Evolutionary conservation across 2,113 vertebrate species (phyloP), one percentile per base, ranked within the genome.

Genomic region (Pleuronectes platessa): DNA sequence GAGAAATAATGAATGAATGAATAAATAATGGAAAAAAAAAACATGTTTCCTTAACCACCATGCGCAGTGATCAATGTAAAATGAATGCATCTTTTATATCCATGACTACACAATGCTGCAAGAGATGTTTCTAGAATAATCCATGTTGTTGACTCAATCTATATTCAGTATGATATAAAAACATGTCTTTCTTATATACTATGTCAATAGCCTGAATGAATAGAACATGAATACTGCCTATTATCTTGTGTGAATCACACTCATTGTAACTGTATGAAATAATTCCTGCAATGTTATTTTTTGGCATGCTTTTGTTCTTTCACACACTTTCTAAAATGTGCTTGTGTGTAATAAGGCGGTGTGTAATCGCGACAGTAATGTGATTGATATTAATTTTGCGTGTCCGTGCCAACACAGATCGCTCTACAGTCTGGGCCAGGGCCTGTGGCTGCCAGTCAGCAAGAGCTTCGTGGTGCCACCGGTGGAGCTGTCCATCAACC

Each of bases 391-490:
- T 40, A 61, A 11, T 73, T 42, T 65, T 40, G 78, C 71, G 15
- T 77, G 74, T 67, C 77, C 26, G 75, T 82, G 88, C 89, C 89
- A 84, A 89, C 86, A 37, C 93, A 99, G 98, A 93, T 98, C 97
- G 55, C 98, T 98, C 83, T 99, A 99, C 90, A 99, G 97, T 89
- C 89, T 99, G 92, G 97, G 97, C 76, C 98, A 99, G 90, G 98
- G 98, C 20, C 86, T 99, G 88, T 99, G 98, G 98, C 95, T 99
- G 81, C 98, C 98, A 1, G 97, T 99, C 93, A 99, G 97, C 90
- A 99, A 99, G 92, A 99, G 96, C 92, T 99, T 99, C 0, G 98
- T 99, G 88, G 97, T 99, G 17, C 97, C 98, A 0, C 98, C 98
- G 0, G 95, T 99, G 91, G 97, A 99, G 74, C 95, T 99, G 89